phyloP scores from a whole-genome alignment of 2,797 vertebrate species.

The Cercopithecus petaurista region DNA sequence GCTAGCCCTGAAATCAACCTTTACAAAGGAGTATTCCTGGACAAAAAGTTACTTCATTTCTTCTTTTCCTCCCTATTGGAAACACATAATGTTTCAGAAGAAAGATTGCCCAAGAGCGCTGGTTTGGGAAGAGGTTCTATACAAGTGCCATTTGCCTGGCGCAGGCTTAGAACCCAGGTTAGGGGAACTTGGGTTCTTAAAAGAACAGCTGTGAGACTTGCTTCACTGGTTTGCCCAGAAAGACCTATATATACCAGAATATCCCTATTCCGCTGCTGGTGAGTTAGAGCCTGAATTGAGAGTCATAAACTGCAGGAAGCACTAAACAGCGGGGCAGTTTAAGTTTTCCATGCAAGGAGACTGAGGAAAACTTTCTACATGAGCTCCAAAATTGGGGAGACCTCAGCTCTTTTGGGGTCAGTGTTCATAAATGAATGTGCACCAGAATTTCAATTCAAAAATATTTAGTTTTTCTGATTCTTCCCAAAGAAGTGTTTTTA shows the following conservation, averaged over 20 bases:
- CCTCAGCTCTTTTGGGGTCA: background rate
- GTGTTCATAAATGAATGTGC: background rate
- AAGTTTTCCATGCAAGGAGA: background rate
- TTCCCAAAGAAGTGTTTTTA: background rate
- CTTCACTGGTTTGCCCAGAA: slow-evolving; percentile 17
- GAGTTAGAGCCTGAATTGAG: background rate
- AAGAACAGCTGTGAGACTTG: background rate
- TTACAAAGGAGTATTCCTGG: background rate
- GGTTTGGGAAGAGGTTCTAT: background rate
- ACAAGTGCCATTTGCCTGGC: background rate
- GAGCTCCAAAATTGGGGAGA: background rate
- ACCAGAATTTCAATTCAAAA: background rate
- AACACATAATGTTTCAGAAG: background rate
- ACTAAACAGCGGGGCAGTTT: background rate
- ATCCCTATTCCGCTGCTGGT: background rate
- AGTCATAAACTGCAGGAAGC: background rate
- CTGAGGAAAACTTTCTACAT: background rate
- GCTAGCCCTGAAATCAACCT: background rate
- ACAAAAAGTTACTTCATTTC: background rate
- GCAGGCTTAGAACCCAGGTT: background rate
- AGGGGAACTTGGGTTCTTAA: background rate
- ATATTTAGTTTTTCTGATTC: background rate
- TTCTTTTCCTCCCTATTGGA: background rate
- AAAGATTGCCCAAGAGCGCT: background rate
- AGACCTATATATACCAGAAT: background rate